A percentile compares a stretch with the other conserved stretches of the same genome.
These are phyloP conservation scores for Nasonia vitripennis DNA, from an alignment of 1,140 invertebrate species.

Conservation along the genomic window DNA sequence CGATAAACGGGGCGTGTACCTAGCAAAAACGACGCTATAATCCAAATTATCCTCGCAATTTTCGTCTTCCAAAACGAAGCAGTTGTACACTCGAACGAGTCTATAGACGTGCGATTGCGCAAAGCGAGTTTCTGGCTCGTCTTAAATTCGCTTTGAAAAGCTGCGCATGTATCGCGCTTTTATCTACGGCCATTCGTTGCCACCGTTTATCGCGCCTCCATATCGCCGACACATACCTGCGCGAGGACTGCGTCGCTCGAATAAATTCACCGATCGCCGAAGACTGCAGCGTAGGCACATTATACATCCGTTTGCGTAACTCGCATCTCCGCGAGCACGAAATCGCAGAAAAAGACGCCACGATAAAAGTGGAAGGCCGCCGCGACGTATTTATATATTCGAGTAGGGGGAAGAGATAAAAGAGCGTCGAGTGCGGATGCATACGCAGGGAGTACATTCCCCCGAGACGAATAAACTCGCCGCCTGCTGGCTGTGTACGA, in stretches of 20 bases:
- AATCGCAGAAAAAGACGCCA: background rate
- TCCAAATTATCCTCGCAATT: no score
- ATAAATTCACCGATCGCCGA: slow-evolving; percentile 17
- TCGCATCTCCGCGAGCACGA: background rate
- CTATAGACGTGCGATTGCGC: no score
- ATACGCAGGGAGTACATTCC: no score
- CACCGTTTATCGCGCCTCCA: background rate
- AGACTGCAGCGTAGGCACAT: background rate
- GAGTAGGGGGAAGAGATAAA: background rate
- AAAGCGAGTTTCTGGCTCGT: no score
- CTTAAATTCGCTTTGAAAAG: background rate
- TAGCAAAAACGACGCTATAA: no score
- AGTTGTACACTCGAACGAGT: no score
- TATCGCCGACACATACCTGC: slow-evolving; percentile 14
- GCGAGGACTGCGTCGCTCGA: background rate
- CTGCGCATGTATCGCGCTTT: background rate
- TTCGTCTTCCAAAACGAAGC: no score
- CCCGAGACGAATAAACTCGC: no score
- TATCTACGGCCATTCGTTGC: background rate
- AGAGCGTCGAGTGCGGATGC: background rate
- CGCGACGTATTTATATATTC: background rate
- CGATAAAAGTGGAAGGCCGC: background rate
- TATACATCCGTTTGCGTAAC: background rate
- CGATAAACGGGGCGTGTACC: no score
- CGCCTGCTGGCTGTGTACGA: no score